Base-by-base conservation (phyloP, 1,140 invertebrate genomes). In the Chymomyza costata region DNA sequence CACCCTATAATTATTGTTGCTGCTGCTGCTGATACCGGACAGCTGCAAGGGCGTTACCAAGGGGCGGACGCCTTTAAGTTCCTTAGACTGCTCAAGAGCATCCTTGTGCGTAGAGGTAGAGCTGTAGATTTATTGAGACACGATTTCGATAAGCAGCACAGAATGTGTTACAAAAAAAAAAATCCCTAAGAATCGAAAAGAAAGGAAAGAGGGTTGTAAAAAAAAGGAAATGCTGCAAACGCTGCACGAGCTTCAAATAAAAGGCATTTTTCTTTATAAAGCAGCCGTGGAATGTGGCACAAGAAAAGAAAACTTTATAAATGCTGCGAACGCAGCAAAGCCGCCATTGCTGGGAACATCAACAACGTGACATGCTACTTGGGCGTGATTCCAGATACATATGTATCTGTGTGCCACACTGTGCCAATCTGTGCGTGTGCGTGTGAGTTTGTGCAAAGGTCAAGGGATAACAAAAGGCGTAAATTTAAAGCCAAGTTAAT, bases 401-500 rank as follows among this genome's bases (percentile, higher is more conserved):
- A n/a, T 45, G 56, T 35, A 43, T 34, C 30, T 63, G 47, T 28
- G 43, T 48, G 18, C 6, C 16, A 10, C 31, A 32, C 10, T 25
- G 35, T 19, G 31, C 16, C 14, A 17, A 31, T 37, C 7, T 17
- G 11, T 15, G 34, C 16, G 37, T 37, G 45, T 43, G 58, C 25
- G 50, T 39, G 16, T 43, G 53, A 35, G 19, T 45, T 31, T 43
- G 54, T 70, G 30, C 46, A 55, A 51, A 70, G 70, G 71, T 76
- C 70, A 76, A 76, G 50, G 73, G 62, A 71, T 76, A 76, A 76
- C 73, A 76, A 76, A 76, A 76, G 71, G 71, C 73, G 71, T 76
- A 78, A 78, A 80, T 76, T 76, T 76, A 76, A 76, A 71, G 71
- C 54, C 66, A 16, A 80, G 73, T 76, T 76, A 76, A 76, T 76